Conservation (phyloP, 2,888 invertebrate species). For the Rhagonycha fulva region DNA sequence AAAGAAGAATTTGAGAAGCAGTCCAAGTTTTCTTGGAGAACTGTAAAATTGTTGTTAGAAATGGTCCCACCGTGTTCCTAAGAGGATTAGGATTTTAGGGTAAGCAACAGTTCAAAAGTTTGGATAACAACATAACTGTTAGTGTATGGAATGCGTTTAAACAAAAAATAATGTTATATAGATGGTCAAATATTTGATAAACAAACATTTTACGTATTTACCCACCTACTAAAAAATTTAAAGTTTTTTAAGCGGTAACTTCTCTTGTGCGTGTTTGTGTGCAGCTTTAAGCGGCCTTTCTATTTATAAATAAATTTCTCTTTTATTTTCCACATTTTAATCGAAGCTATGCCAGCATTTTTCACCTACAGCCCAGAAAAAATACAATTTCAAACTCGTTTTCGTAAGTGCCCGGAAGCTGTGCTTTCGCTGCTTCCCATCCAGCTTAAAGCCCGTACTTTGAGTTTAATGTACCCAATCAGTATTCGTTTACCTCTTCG, state of each 20-base stretch:
- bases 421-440: neutral
- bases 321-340: neutral
- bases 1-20: no score
- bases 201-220: neutral
- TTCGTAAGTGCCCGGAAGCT: neutral
- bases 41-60: no score
- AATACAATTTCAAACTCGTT: neutral
- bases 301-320: neutral
- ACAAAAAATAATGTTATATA: neutral
- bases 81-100: no score
- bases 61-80: no score
- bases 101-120: no score
- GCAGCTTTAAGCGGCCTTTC: neutral
- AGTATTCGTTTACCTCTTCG: neutral
- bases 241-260: neutral
- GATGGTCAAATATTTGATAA: neutral
- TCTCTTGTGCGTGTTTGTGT: neutral
- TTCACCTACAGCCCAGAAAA: neutral
- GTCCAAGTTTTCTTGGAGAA: no score
- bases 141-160: neutral
- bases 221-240: neutral
- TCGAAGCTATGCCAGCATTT: neutral
- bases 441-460: neutral
- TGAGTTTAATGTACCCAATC: neutral
- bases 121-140: neutral